Evolutionary conservation across 1,140 invertebrate species (phyloP).

Genomic region (Teleogryllus occipitalis): DNA sequence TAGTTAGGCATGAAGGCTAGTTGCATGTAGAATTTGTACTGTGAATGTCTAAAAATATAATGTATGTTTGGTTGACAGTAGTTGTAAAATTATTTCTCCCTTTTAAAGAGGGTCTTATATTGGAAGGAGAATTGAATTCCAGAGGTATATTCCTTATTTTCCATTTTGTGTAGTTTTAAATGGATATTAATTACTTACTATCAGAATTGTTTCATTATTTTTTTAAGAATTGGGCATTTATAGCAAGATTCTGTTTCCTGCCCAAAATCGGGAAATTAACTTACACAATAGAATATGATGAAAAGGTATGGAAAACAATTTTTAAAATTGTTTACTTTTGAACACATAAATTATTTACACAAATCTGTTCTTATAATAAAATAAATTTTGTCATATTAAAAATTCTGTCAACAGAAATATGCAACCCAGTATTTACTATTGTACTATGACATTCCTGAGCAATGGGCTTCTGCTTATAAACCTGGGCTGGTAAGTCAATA

Average conservation of each 20-base stretch:
- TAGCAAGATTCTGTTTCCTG: conserved; percentile 76
- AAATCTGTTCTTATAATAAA: too few species aligned
- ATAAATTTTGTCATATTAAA: too few species aligned
- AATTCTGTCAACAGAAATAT: conserved; percentile 38
- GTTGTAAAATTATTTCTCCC: not conserved
- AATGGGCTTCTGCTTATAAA: conserved; percentile 74
- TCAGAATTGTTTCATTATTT: conserved; percentile 20
- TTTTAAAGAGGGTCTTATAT: not conserved
- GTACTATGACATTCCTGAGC: conserved; percentile 66
- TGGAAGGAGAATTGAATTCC: not conserved
- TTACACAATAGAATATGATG: conserved; percentile 64
- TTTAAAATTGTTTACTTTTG: too few species aligned
- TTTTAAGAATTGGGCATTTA: conserved; percentile 72
- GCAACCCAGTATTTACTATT: conserved; percentile 62
- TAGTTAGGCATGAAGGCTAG: not conserved
- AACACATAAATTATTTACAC: too few species aligned
- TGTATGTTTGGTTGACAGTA: not conserved
- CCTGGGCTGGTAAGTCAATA: conserved; percentile 48
- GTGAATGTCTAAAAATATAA: not conserved
- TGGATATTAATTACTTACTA: too few species aligned
- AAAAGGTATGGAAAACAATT: conserved; percentile 32
- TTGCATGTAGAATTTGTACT: not conserved
- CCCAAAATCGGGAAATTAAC: conserved; percentile 68
- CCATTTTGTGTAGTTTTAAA: too few species aligned
- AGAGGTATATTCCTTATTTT: not conserved